phyloP scores from a whole-genome alignment of 2,113 vertebrate genomes.

The Solea senegalensis region DNA sequence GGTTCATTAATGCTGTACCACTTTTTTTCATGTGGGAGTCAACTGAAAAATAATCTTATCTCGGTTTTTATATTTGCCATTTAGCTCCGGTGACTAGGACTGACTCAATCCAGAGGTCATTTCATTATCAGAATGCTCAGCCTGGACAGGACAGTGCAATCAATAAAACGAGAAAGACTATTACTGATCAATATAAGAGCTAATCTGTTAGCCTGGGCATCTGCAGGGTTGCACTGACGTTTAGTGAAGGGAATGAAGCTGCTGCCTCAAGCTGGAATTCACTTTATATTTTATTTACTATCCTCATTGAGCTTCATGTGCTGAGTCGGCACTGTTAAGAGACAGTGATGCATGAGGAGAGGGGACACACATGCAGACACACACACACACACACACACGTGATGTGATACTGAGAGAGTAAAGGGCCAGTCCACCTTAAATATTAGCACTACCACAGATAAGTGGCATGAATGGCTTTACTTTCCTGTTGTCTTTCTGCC shows the following conservation, averaged over 20 bases:
- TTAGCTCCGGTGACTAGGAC: not conserved
- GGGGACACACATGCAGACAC: not conserved
- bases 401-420: no score
- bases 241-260: conserved; percentile 24
- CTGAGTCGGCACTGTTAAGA: conserved; percentile 32
- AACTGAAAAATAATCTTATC: no score
- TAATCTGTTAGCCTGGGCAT: conserved; percentile 33
- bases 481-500: no score
- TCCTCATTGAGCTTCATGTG: conserved; percentile 25
- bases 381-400: conserved; percentile 8
- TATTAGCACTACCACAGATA: no score
- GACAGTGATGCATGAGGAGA: conserved; percentile 24
- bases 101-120: conserved; percentile 1
- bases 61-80: no score
- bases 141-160: conserved; percentile 8
- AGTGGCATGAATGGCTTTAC: no score
- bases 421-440: no score
- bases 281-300: conserved; percentile 46
- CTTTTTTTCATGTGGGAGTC: no score
- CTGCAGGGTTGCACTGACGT: conserved; percentile 17
- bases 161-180: conserved; percentile 35
- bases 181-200: conserved; percentile 46
- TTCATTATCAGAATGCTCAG: no score
- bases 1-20: no score
- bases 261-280: conserved; percentile 13